Conservation (phyloP, 2,797 vertebrate genomes). For the Taenioides sp. region DNA sequence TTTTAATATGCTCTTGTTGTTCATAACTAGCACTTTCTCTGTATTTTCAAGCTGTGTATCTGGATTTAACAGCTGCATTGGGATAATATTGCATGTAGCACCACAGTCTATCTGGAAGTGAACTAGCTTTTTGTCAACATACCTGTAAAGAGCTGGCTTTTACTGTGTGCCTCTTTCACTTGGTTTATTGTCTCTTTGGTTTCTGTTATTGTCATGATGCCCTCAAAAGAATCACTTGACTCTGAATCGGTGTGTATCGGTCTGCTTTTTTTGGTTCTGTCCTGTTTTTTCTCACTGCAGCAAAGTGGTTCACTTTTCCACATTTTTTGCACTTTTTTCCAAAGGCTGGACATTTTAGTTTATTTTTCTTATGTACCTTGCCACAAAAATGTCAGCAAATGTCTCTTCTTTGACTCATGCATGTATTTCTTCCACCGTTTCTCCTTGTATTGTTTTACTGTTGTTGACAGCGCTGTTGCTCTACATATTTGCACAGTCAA, state of each 20-base stretch:
- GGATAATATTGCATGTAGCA: constrained; percentile 9
- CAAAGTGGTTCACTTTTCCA: constrained; percentile 30
- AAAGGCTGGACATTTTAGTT: constrained; percentile 12
- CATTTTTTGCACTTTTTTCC: constrained; percentile 22
- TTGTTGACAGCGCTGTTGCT: constrained; percentile 31
- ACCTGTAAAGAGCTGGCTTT: background rate
- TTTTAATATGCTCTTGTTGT: constrained; percentile 19
- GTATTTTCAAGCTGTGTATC: constrained; percentile 11
- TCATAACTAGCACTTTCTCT: constrained; percentile 17
- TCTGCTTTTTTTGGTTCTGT: background rate
- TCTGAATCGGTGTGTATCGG: background rate
- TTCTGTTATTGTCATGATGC: constrained; percentile 2
- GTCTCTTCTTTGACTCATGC: background rate
- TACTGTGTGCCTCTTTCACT: background rate
- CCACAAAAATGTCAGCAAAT: background rate
- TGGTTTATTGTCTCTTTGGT: background rate
- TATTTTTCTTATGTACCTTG: constrained; percentile 26
- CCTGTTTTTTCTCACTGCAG: too few relatives aligned
- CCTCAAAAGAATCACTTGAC: background rate
- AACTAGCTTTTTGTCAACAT: constrained; percentile 1
- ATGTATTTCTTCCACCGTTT: background rate
- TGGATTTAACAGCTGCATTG: constrained; percentile 6
- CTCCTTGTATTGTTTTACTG: constrained; percentile 19
- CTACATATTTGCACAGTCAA: constrained; percentile 28
- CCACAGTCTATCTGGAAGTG: constrained; percentile 33